Evolutionary conservation across 23 tunicate genomes (phyloP).

Genomic region (Oikopleura vanhoeffeni): DNA sequence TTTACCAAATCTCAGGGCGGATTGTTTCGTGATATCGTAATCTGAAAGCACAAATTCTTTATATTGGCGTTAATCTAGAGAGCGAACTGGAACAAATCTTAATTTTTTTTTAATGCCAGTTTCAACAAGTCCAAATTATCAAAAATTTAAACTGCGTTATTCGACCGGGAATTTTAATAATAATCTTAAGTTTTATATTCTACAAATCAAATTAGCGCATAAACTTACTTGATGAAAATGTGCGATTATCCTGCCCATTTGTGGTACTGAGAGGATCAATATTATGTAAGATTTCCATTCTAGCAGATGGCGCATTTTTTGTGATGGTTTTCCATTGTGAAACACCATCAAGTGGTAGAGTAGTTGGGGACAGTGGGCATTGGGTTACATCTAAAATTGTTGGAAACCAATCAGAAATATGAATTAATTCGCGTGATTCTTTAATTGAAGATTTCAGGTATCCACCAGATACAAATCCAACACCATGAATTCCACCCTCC

Average conservation of each 20-base stretch:
- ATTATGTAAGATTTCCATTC: conserved; percentile 44
- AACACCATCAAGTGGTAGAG: conserved; percentile 51
- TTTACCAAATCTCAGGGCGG: conserved; percentile 46
- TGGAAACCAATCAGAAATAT: conserved; percentile 81
- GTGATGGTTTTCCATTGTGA: conserved; percentile 48
- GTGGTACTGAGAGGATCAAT: conserved; percentile 35
- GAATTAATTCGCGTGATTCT: conserved; percentile 38
- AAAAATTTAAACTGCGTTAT: too few relatives aligned
- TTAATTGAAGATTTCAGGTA: too few relatives aligned
- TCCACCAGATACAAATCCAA: conserved; percentile 61
- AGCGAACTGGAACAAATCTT: too few relatives aligned
- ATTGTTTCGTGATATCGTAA: conserved; percentile 33
- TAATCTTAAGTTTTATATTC: neutral
- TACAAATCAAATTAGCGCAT: too few relatives aligned
- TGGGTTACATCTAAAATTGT: conserved; percentile 35
- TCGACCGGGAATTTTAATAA: neutral
- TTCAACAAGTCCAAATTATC: too few relatives aligned
- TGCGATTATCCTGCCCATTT: neutral
- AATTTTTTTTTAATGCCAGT: too few relatives aligned
- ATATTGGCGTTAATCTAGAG: too few relatives aligned
- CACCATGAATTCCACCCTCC: conserved; percentile 78
- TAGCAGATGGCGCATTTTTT: conserved; percentile 17
- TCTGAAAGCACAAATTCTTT: too few relatives aligned
- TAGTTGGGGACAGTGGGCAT: conserved; percentile 30
- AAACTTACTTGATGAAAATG: neutral